Evolutionary conservation across 2,888 invertebrate species (phyloP), one percentile per base, ranked within the genome.

Genomic region (Hirtodrosophila histrioides): DNA sequence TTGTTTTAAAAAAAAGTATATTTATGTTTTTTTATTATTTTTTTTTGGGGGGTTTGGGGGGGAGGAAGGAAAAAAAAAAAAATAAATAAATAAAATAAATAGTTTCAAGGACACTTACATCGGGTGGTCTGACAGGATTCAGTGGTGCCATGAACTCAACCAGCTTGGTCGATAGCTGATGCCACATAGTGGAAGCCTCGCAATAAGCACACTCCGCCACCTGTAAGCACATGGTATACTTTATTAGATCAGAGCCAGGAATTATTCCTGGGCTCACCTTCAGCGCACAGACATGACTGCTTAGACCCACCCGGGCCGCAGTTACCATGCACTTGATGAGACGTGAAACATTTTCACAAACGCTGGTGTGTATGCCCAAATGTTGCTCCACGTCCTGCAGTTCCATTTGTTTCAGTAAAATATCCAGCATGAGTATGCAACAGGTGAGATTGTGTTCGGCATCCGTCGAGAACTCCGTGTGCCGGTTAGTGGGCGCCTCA

Each of bases 361-460:
- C 93, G 65, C 94, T 93, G 7, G 95, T 95, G 87, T 95, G 95
- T 61, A 97, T 93, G 39, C 97, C 97, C 74, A 95, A 94, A 88
- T 97, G 96, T 74, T 94, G 94, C 77, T 96, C 95, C n/a, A 96
- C 93, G 81, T 96, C 95, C 91, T 97, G 97, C 10, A 97, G 92
- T 89, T 97, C 96, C 94, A 97, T 94, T 95, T 99, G 99, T 92
- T 98, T 98, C 10, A 99, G 92, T 46, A 98, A 92, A 77, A 99
- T 96, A 89, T 99, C 99, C 70, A 99, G 92, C 98, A 99, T 98
- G 37, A 99, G 94, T 75, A 99, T 97, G 90, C 98, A 99, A 89
- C 98, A 98, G 0, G 97, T 96, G n/a, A 98, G 93, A 91, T 97
- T 97, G 53, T 95, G 92, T 86, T 95, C 95, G 11, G 94, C 93